These are phyloP conservation scores for silkworm (Bombyx mori) DNA, from an alignment of 1,140 invertebrate species.

Conservation along the genomic window ASM3026992v2 NC_085116.1:1586001-1586500, in stretches of 20 bases:
- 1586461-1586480: conserved; percentile 1
- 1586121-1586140: conserved; percentile 60
- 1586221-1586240: conserved; percentile 14
- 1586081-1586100: conserved; percentile 55
- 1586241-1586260: conserved; percentile 4
- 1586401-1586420: too few species aligned
- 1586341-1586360: too few species aligned
- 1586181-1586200: conserved; percentile 63
- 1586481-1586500: background rate
- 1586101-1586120: conserved; percentile 53
- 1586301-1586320: too few species aligned
- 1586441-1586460: conserved; percentile 19
- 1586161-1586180: conserved; percentile 69
- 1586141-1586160: conserved; percentile 68
- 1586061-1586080: too few species aligned
- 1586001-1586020: too few species aligned
- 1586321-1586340: too few species aligned
- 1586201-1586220: conserved; percentile 21
- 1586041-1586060: too few species aligned
- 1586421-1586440: too few species aligned
- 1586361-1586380: too few species aligned
- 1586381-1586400: too few species aligned
- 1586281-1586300: too few species aligned
- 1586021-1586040: too few species aligned
- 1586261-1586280: conserved; percentile 6